Base-by-base conservation (phyloP, 1,140 invertebrate species). In the Scaptomyza pallida region DNA sequence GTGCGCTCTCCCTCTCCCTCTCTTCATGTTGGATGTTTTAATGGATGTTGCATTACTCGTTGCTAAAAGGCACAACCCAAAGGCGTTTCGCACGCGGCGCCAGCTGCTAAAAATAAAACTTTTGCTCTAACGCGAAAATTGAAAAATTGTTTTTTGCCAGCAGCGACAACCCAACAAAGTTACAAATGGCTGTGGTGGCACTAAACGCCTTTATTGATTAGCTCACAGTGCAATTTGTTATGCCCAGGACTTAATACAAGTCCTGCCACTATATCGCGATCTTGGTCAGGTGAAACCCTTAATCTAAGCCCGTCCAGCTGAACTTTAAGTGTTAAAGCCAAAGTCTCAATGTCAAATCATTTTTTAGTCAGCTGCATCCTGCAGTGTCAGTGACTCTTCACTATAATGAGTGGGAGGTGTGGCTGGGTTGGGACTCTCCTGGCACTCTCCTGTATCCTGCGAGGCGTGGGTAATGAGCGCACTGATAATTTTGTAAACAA, bases 41-140 rank as follows among this genome's bases (percentile, higher is more conserved):
- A 86, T 85, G 73, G 57, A 78, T 77, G 81, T 86, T 86, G 81
- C 77, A 85, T 77, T 85, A 86, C 68, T 67, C 48, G 47, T 9
- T 41, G 63, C 12, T 13, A 37, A 37, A n/a, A n/a, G 33, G 21
- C 2, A 2, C 17, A 19, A 23, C 19, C 57, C 54, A 13, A 16
- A 64, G 21, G 30, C 69, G 47, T 41, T 51, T 33, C 51, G 44
- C 45, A 44, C 21, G 15, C 37, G 21, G 8, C 37, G 17, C 9
- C 56, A 69, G 74, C 62, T 78, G 74, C 48, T 64, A 59, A 64
- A 75, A 40, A 51, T 16, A 63, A 71, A 85, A 85, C 48, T 59
- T 78, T 86, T 65, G 10, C 41, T n/a, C n/a, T 30, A 37, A 12
- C 43, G 35, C 40, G 70, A 68, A 88, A 86, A 86, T 88, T 88